A percentile compares a stretch with the other conserved stretches of the same genome.
phyloP scores from a whole-genome alignment of 2,113 vertebrate species.

The Caretta caretta region DNA sequence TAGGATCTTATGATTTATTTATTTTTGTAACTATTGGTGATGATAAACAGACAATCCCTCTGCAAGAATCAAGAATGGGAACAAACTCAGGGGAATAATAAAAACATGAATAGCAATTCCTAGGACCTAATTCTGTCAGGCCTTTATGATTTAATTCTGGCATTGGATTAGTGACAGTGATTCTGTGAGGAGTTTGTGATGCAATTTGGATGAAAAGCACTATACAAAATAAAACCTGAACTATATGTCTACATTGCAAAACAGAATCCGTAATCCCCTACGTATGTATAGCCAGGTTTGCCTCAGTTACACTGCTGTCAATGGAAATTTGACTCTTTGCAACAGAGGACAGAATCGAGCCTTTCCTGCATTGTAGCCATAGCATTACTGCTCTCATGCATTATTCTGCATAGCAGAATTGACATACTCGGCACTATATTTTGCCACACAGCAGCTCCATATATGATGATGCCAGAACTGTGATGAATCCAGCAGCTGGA shows the following conservation, averaged over 20 bases:
- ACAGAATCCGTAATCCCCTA: neutral
- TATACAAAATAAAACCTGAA: neutral
- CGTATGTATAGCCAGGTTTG: neutral
- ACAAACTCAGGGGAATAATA: neutral
- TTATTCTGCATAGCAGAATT: neutral
- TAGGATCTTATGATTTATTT: no score
- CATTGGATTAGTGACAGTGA: neutral
- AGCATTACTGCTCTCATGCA: neutral
- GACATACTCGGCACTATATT: neutral
- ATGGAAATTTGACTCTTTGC: neutral
- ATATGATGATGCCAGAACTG: neutral
- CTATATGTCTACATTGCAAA: neutral
- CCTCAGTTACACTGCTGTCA: neutral
- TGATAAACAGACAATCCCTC: neutral
- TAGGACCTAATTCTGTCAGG: neutral
- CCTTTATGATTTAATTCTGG: neutral
- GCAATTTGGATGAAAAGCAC: neutral
- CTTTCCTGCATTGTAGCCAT: neutral
- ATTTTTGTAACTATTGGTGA: neutral
- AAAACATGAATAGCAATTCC: neutral
- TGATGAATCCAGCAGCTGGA: neutral
- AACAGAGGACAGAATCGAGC: neutral
- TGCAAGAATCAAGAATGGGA: no score
- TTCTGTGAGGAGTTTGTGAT: neutral
- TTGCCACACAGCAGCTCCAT: neutral